Percentiles rank a stretch among this genome's conserved stretches.
Evolutionary conservation across 2,113 vertebrate species (phyloP).

Genomic region (Cathartes aura): DNA sequence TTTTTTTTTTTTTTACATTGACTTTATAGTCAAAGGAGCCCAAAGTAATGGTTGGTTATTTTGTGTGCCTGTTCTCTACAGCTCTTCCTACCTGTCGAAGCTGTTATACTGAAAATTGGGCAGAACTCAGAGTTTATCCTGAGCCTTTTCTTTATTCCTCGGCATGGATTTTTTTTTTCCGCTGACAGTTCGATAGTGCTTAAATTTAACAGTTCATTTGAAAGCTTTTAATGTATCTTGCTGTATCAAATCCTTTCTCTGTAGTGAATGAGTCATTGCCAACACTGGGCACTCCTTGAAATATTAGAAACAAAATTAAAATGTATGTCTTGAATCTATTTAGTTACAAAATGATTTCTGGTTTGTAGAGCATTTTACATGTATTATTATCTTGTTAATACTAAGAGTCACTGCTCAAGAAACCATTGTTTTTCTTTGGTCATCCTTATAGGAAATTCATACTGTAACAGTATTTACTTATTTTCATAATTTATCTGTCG

Average conservation of each 20-base stretch:
- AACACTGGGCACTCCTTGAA: background rate
- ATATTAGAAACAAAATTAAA: background rate
- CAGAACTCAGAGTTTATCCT: background rate
- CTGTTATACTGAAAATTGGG: background rate
- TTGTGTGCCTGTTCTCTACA: background rate
- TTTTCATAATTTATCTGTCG: background rate
- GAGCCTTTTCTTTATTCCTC: background rate
- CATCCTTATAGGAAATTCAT: background rate
- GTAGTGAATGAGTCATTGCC: background rate
- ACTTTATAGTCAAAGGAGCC: background rate
- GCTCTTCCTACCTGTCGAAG: background rate
- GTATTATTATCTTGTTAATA: background rate
- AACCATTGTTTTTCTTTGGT: background rate
- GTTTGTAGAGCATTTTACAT: background rate
- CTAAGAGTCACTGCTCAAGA: background rate
- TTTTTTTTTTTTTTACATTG: background rate
- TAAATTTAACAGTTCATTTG: background rate
- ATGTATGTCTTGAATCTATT: background rate
- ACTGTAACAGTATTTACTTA: accelerated
- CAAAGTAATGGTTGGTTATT: background rate
- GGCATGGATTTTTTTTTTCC: background rate
- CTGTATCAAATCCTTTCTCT: background rate
- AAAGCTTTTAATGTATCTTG: background rate
- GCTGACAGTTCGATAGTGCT: background rate
- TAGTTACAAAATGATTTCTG: background rate